Conservation (phyloP, 2,797 vertebrate genomes). For the Moxostoma hubbsi region DNA sequence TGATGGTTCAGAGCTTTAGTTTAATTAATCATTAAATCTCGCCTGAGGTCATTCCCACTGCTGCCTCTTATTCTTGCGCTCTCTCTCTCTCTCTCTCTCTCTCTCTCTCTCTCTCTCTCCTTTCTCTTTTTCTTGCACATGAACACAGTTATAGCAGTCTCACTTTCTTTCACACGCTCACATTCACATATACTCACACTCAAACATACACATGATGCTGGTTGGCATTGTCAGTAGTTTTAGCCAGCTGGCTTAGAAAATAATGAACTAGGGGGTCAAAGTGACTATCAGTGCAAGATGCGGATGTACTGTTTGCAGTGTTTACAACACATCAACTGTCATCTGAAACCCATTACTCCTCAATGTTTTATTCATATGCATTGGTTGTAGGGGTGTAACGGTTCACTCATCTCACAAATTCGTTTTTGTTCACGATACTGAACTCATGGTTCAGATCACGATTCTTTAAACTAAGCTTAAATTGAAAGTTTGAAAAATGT, state of each 20-base stretch:
- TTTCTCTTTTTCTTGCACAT: background rate
- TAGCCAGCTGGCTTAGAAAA: conserved; percentile 34
- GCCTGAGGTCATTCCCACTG: conserved; percentile 18
- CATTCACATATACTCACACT: background rate
- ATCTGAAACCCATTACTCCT: too few relatives aligned
- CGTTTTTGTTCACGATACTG: too few relatives aligned
- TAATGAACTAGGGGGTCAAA: conserved; percentile 18
- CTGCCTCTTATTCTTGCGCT: conserved; percentile 18
- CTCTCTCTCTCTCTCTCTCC: background rate
- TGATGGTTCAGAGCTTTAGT: conserved; percentile 61
- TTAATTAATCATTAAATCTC: conserved; percentile 49
- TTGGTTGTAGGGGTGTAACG: too few relatives aligned
- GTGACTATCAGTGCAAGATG: conserved; percentile 3
- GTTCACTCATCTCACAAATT: too few relatives aligned
- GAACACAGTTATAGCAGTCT: conserved; percentile 1
- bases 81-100: background rate
- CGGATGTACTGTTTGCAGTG: background rate
- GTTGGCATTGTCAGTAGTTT: conserved; percentile 23
- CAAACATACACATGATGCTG: conserved; percentile 4
- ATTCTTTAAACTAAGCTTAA: too few relatives aligned
- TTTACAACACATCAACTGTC: too few relatives aligned
- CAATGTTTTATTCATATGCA: too few relatives aligned
- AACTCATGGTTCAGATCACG: too few relatives aligned
- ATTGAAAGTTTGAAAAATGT: too few relatives aligned
- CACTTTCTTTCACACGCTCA: background rate